phyloP scores from a whole-genome alignment of 2,888 invertebrate species.

The Ptilodon capucinus region DNA sequence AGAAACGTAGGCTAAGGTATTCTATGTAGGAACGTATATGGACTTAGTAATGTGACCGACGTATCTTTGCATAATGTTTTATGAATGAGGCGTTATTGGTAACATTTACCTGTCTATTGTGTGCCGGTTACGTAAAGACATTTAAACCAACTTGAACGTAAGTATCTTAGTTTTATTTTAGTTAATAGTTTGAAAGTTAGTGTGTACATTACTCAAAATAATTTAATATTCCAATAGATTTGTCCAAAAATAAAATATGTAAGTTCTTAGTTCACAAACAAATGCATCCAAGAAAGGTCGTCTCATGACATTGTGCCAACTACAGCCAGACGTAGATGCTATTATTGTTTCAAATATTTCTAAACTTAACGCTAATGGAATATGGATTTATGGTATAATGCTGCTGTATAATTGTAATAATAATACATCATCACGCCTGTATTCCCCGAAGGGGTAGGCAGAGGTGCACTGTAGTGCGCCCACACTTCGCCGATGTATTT shows the following conservation, averaged over 20 bases:
- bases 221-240: too few relatives aligned
- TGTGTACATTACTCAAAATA: not conserved
- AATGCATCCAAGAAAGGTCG: not conserved
- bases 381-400: too few relatives aligned
- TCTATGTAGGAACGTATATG: constrained; percentile 8
- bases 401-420: too few relatives aligned
- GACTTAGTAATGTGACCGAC: constrained; percentile 6
- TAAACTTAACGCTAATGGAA: not conserved
- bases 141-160: not conserved
- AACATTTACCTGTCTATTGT: constrained; percentile 2
- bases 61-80: constrained; percentile 27
- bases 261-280: not conserved
- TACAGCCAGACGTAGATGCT: not conserved
- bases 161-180: too few relatives aligned
- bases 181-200: not conserved
- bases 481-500: too few relatives aligned
- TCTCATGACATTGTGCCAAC: not conserved
- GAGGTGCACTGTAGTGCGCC: too few relatives aligned
- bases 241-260: too few relatives aligned
- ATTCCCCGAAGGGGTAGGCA: too few relatives aligned
- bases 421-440: too few relatives aligned
- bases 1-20: constrained; percentile 8
- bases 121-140: not conserved
- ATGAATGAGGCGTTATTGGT: constrained; percentile 27
- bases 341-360: not conserved